phyloP scores from a whole-genome alignment of 2,888 invertebrate species.

The Tiliacea aurago region DNA sequence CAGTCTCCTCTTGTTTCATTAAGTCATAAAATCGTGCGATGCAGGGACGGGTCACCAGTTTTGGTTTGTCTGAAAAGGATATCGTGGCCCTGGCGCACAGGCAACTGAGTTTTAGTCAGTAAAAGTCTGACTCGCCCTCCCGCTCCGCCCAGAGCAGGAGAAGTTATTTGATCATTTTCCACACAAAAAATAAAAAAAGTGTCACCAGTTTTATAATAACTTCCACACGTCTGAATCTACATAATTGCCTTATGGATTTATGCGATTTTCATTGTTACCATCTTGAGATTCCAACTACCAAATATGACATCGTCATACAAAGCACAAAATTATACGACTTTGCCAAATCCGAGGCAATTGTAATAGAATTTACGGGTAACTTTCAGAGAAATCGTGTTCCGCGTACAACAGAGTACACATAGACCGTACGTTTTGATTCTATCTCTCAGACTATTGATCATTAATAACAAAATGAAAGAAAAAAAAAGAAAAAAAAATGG shows the following conservation, averaged over 20 bases:
- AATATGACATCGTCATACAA: constrained; percentile 42
- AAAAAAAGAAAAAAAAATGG: too few species aligned
- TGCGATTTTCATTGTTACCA: not conserved
- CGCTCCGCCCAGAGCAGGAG: too few species aligned
- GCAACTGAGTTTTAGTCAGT: too few species aligned
- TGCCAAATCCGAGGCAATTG: constrained; percentile 31
- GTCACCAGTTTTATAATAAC: not conserved
- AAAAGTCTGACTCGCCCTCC: too few species aligned
- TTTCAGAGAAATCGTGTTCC: constrained; percentile 27
- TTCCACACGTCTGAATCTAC: not conserved
- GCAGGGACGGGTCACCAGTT: not conserved
- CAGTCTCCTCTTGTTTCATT: too few species aligned
- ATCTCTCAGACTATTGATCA: constrained; percentile 14
- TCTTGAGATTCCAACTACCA: constrained; percentile 26
- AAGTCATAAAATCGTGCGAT: not conserved
- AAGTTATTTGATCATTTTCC: too few species aligned
- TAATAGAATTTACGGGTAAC: constrained; percentile 35
- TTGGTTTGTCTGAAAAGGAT: too few species aligned
- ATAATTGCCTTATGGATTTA: constrained; percentile 27
- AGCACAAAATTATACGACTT: constrained; percentile 23
- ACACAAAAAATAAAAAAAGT: too few species aligned
- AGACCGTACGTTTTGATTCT: constrained; percentile 20
- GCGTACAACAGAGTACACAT: constrained; percentile 10
- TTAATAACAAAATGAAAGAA: constrained; percentile 4
- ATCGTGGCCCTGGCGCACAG: too few species aligned